Evolutionary conservation across 2,797 vertebrate genomes (phyloP).

Genomic region (Graptemys geographica): DNA sequence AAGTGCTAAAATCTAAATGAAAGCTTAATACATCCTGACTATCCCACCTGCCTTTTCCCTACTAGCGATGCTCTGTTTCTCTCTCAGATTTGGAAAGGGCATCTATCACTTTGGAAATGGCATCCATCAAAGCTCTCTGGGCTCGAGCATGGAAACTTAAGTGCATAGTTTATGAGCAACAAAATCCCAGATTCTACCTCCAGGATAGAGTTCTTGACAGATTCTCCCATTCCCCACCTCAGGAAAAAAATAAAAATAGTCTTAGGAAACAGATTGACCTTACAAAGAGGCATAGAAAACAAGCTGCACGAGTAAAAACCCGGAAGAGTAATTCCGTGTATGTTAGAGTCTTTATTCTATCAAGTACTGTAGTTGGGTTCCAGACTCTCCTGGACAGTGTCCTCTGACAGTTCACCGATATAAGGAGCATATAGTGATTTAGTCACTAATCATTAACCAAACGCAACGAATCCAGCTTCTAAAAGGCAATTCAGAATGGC

Average conservation of each 20-base stretch:
- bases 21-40: slow-evolving; percentile 70
- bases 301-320: background rate
- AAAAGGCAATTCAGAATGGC: background rate
- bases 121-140: slow-evolving; percentile 58
- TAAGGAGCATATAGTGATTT: background rate
- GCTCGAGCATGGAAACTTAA: background rate
- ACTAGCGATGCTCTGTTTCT: slow-evolving; percentile 65
- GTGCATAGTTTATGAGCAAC: background rate
- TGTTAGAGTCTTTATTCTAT: background rate
- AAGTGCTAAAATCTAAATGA: slow-evolving; percentile 69
- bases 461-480: background rate
- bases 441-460: background rate
- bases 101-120: slow-evolving; percentile 71
- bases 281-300: background rate
- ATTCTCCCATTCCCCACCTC: background rate
- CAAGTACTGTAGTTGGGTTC: background rate
- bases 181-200: background rate
- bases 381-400: background rate
- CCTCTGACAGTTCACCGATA: background rate
- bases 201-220: background rate
- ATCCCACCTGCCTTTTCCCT: slow-evolving; percentile 73
- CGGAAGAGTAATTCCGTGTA: background rate
- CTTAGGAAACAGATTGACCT: background rate
- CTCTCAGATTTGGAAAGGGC: slow-evolving; percentile 57
- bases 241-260: background rate